Percentiles rank a stretch among this genome's conserved stretches.
phyloP scores from a whole-genome alignment of 1,140 invertebrate genomes.

The Zaprionus ornatus region DNA sequence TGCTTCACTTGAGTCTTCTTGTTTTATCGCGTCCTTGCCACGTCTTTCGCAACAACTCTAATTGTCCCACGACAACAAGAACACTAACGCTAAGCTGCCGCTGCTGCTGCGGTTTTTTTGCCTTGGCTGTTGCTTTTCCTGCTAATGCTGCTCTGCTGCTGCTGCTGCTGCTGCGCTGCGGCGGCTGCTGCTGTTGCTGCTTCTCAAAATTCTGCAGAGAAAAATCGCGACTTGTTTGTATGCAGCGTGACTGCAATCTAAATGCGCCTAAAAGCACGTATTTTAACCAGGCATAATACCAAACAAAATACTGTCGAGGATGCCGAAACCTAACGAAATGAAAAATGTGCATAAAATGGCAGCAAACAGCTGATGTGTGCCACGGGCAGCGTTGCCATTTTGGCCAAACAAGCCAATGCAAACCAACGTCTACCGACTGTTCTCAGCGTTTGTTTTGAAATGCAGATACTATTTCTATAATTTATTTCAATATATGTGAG shows the following conservation, averaged over 20 bases:
- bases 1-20: neutral
- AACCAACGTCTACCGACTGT: neutral
- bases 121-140: slow-evolving; percentile 17
- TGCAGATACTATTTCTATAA: neutral
- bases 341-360: slow-evolving; percentile 8
- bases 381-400: neutral
- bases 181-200: neutral
- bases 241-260: slow-evolving; percentile 32
- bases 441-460: neutral
- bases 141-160: neutral
- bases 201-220: neutral
- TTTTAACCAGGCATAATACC: slow-evolving; percentile 1
- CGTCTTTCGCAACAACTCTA: slow-evolving; percentile 33
- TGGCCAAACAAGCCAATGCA: neutral
- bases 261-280: slow-evolving; percentile 15
- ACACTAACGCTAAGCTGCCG: slow-evolving; percentile 4
- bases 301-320: slow-evolving; percentile 10
- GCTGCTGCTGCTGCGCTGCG: neutral
- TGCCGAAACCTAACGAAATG: neutral
- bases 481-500: rapidly evolving
- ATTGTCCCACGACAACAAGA: slow-evolving; percentile 11
- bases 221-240: slow-evolving; percentile 12
- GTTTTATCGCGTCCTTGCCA: slow-evolving; percentile 21
- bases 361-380: neutral
- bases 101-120: slow-evolving; percentile 15